Base-by-base conservation (phyloP, 2,113 vertebrate genomes). In the Cinclus cinclus region DNA sequence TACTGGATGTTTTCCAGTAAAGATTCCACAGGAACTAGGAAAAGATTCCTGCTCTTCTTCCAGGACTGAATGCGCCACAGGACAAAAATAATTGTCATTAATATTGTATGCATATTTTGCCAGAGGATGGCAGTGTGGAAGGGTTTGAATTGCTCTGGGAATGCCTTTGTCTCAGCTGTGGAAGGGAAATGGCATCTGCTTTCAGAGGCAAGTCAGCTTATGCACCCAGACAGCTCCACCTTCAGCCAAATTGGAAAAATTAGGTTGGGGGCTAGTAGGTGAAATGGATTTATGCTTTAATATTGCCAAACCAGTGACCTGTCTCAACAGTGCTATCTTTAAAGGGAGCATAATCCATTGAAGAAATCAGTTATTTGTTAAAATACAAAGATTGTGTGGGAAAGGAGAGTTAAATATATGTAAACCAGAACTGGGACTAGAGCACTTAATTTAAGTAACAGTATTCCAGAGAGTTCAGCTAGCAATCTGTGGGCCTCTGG, bases 81-180 rank as follows among this genome's bases (percentile, higher is more conserved):
- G 52, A 67, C 41, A 52, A 80, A 90, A 83, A 65, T 35, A 88
- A 78, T 28, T 18, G 1, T 67, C 47, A 56, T 82, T 41, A 89
- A 87, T 84, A 89, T 76, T 87, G 90, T 73, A 68, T 41, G 44
- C 35, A 1, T 44, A 4, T 82, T 78, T 87, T 87, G 78, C 93
- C 87, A 71, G 95, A 92, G 70, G 93, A 74, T 85, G 87, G 92
- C 81, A 91, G 93, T 24, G 15, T 63, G 81, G 21, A 78, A 91
- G 47, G 56, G 12, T 63, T 68, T 55, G 39, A 17, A 2, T 35
- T 50, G 17, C 55, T 62, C 64, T 59, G 69, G 81, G 69, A 78
- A 55, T 23, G 33, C 28, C 64, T 85, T 90, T 90, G 71, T 77
- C 63, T 83, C 15, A 47, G 68, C 83, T 74, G 37, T 10, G 46